Conservation (phyloP, 2,797 vertebrate genomes). For the Pseudotriccus pelzelni region DNA sequence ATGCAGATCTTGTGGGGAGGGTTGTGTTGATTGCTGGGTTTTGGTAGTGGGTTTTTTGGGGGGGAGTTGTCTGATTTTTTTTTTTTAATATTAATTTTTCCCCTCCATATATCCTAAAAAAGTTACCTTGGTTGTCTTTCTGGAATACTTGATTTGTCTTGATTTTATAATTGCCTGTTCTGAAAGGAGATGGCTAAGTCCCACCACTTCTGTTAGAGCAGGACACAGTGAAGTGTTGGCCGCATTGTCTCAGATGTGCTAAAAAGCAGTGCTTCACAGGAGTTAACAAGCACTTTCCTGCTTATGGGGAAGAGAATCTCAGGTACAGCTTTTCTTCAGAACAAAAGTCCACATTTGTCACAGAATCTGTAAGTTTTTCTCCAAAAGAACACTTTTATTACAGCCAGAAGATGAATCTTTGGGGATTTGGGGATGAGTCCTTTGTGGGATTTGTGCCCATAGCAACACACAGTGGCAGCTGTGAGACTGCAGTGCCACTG, state of each 20-base stretch:
- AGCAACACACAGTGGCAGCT: background rate
- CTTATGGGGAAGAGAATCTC: background rate
- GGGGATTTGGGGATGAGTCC: background rate
- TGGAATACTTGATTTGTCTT: background rate
- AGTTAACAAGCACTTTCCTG: background rate
- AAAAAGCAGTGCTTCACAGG: background rate
- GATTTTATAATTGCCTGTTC: background rate
- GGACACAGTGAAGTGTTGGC: background rate
- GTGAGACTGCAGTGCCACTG: background rate
- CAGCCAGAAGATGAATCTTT: background rate
- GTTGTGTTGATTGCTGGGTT: background rate
- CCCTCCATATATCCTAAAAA: background rate
- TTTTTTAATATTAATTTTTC: background rate
- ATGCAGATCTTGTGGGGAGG: background rate
- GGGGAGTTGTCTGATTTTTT: background rate
- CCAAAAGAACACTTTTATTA: background rate
- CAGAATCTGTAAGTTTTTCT: background rate
- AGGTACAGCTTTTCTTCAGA: background rate
- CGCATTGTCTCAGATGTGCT: background rate
- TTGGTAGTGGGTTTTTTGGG: rapidly evolving
- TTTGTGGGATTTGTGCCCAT: background rate
- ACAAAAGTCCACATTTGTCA: background rate
- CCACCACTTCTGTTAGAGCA: background rate
- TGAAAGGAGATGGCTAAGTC: background rate
- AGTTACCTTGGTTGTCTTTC: background rate